Base-by-base conservation (phyloP, 2,113 vertebrate genomes). In the western clawed frog (Xenopus tropicalis) region DNA sequence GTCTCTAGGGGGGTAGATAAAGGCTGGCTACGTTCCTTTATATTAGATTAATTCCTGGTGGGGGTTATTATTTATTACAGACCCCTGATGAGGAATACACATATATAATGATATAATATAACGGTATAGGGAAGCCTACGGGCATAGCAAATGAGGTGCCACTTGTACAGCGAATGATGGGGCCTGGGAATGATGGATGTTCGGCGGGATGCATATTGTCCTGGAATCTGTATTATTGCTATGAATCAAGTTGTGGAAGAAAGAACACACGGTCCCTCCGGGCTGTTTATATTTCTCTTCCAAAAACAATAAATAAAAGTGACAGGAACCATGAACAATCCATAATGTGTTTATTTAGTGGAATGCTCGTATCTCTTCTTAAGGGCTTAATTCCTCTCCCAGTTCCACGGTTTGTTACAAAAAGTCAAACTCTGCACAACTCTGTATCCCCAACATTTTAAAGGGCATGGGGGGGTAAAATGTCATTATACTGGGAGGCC, bases 271-370 rank as follows among this genome's bases (percentile, higher is more conserved):
- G 11, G 23, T 68, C 43, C 57, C 72, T 74, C 14, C 44, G 19
- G 65, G 72, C 72, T 68, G 43, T 25, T 67, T 48, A 66, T 74
- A 20, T 61, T 68, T 74, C 43, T 68, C 46, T 62, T 62, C 72
- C 65, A 74, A 69, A 66, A 68, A 74, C 72, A 69, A 74, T 74
- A 68, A 37, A 74, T 74, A 74, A 74, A 74, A 68, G 65, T 68
- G 72, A 68, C 72, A 74, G 72, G 56, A 52, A 74, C 56, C 72
- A 74, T 74, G 72, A 67, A 68, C 72, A 66, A 74, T 74, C 72
- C 65, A 61, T 74, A 74, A 74, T 68, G 72, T 68, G 57, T 74
- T 74, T 74, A 69, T 74, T 74, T 57, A 74, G 72, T 68, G 72
- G 46, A 69, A 74, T 62, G 56, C 59, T 58, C 23, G 14, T 37